Base-by-base conservation (phyloP, 2,113 vertebrate genomes). In the Gallinago paraguaiae region DNA sequence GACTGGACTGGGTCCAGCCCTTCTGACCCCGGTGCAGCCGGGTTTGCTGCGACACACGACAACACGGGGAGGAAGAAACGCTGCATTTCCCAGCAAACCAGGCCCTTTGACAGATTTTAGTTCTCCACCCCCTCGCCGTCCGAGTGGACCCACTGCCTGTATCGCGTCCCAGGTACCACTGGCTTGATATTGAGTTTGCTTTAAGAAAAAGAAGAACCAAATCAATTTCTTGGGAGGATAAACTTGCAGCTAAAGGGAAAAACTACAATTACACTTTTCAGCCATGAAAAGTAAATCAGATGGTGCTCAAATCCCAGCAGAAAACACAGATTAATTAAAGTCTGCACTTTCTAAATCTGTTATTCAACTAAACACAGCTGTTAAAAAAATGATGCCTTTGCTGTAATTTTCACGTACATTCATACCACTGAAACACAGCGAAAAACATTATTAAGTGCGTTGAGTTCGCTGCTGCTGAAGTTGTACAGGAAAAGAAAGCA, bases 271-370 rank as follows among this genome's bases (percentile, higher is more conserved):
- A 98, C 72, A 97, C 88, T 94, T 98, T 98, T 97, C 96, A 98
- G 96, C 88, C 86, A 97, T 96, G 93, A 97, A 97, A 98, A 97
- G 95, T 96, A 98, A 98, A 97, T 98, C 97, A 97, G 96, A 97
- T 98, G 97, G 97, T 97, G 93, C 97, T 97, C 94, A 98, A 98
- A 98, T 98, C 97, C 97, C 97, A 97, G 94, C 96, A 98, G 97
- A 98, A 98, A 98, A 98, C 97, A 98, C 93, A 98, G 97, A 98
- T 98, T 98, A 98, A 98, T 98, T 98, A 98, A 98, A 98, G 95
- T 97, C 97, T 98, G 97, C 95, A 97, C 95, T 97, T 98, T 98
- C 97, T 97, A 98, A 98, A 98, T 97, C 97, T 98, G 97, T 97
- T 98, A 98, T 97, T 98, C 97, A 97, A 97, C 97, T 97, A 98